These are phyloP conservation scores for Diplodus puntazzo DNA, from an alignment of 2,797 vertebrate genomes.

Conservation along the genomic window DNA sequence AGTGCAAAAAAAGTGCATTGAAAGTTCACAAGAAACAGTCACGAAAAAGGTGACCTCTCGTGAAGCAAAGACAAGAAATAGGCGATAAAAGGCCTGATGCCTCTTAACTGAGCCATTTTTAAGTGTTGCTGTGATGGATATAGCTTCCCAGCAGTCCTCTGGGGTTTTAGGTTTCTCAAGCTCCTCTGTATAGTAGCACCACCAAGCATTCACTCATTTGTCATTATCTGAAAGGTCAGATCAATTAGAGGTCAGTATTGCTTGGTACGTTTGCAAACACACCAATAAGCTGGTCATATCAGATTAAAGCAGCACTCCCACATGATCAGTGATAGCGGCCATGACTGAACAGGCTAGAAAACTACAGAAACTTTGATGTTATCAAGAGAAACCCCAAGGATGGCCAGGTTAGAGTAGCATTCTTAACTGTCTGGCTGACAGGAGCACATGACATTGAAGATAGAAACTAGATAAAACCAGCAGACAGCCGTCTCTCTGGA, in stretches of 20 bases:
- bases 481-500: neutral
- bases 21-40: constrained; percentile 53
- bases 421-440: neutral
- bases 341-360: neutral
- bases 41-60: constrained; percentile 14
- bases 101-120: constrained; percentile 1
- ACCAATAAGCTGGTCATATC: constrained; percentile 50
- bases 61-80: neutral
- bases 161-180: constrained; percentile 1
- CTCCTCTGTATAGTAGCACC: constrained; percentile 4
- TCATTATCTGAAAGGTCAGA: constrained; percentile 43
- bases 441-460: neutral
- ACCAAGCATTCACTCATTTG: constrained; percentile 18
- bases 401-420: neutral
- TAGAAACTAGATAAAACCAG: constrained; percentile 1
- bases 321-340: neutral
- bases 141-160: neutral
- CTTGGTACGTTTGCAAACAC: neutral
- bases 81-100: too few relatives aligned
- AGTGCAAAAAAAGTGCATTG: constrained; percentile 48
- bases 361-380: neutral
- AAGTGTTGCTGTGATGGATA: neutral
- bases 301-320: constrained; percentile 35
- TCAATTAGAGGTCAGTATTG: constrained; percentile 20
- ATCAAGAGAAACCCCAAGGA: neutral